Conservation (phyloP, 2,797 vertebrate species). For the Sebastes taczanowskii region DNA sequence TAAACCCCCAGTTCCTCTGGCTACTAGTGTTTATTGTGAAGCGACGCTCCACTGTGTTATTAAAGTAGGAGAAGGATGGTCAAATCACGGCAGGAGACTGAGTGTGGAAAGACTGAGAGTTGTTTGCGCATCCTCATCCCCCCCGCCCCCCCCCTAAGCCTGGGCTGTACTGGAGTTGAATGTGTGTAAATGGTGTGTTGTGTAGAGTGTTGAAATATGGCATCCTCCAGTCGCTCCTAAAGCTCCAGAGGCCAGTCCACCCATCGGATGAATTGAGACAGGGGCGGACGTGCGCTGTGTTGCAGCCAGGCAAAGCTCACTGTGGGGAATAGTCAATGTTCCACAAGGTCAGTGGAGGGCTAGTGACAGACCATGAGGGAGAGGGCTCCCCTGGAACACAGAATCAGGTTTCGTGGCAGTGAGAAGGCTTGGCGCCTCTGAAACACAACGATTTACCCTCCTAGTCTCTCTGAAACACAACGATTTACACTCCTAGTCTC, state of each 20-base stretch:
- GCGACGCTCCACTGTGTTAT: slow-evolving; percentile 10
- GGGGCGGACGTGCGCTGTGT: slow-evolving; percentile 57
- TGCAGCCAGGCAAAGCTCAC: slow-evolving; percentile 55
- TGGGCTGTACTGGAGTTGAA: not conserved
- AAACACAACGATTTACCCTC: not conserved
- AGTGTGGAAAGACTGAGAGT: not conserved
- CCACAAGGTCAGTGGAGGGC: slow-evolving; percentile 76
- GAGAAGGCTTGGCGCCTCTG: slow-evolving; percentile 8
- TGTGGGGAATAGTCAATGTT: slow-evolving; percentile 70
- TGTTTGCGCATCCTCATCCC: slow-evolving; percentile 31
- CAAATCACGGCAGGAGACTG: slow-evolving; percentile 10
- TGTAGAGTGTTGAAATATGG: slow-evolving; percentile 23
- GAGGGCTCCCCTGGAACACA: slow-evolving; percentile 27
- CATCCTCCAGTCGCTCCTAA: slow-evolving; percentile 15
- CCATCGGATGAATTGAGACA: slow-evolving; percentile 44
- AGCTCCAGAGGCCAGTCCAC: slow-evolving; percentile 32
- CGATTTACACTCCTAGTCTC: not conserved
- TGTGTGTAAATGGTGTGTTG: slow-evolving; percentile 11
- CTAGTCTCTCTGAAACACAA: not conserved
- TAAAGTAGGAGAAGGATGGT: not conserved
- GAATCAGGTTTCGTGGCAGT: slow-evolving; percentile 48
- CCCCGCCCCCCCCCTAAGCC: not conserved
- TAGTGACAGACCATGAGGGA: slow-evolving; percentile 59
- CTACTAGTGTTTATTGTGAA: slow-evolving; percentile 36
- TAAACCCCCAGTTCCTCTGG: slow-evolving; percentile 35